Evolutionary conservation across 2,113 vertebrate genomes (phyloP), one percentile per base, ranked within the genome.

Genomic region (Hippopotamus amphibius): DNA sequence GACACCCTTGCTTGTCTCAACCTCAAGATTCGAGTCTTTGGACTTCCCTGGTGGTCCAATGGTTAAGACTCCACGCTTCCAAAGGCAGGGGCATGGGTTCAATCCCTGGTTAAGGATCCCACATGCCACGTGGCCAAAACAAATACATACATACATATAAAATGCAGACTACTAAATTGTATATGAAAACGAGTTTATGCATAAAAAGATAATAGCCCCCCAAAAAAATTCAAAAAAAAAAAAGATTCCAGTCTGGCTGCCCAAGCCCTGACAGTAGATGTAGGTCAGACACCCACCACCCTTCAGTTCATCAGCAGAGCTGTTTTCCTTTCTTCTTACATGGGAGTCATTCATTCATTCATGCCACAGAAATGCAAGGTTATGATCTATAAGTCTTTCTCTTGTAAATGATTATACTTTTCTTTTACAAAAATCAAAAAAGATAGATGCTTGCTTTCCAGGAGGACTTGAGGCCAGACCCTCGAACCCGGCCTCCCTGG

Each of bases 151-250:
- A 37, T 37, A 37, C 37, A 37, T 37, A 37, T 79, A n/a, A 72
- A 84, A 86, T 63, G 16, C 12, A 93, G n/a, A 76, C 37, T 55
- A 46, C 80, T 65, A 41, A 71, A 80, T 72, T 79, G n/a, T 19
- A 53, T 43, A 41, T 43, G 33, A 66, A 68, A 85, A 88, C 28
- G 68, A 22, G 43, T 77, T 55, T 69, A 53, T 85, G 12, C 14
- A 37, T 68, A 50, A 55, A 77, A 69, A 74, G 41, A 80, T 48
- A 26, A 26, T 59, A 93, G 22, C 37, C 37, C 37, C 37, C 77
- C 33, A 48, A 48, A 59, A 46, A 90, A 79, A 74, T 46, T 37
- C 37, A 37, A 37, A 37, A 37, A 37, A 37, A 37, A 37, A 37
- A 37, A 41, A 82, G 76, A n/a, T 6, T 37, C 13, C 63, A 53